Base-by-base conservation (phyloP, 1,140 invertebrate genomes). In the Drosophila leontia region DNA sequence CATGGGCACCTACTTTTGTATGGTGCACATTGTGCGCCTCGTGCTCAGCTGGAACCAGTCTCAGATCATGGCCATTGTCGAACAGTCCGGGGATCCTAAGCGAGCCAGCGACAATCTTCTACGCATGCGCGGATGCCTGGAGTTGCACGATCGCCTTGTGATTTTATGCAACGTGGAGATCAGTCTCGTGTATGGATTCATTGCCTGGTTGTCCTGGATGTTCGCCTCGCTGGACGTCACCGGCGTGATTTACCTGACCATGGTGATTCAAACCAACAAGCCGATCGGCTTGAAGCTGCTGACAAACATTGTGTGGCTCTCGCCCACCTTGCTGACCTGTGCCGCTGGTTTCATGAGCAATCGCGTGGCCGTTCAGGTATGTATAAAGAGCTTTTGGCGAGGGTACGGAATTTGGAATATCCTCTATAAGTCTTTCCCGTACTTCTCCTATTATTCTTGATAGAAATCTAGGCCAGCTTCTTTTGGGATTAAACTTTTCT, bases 101-200 rank as follows among this genome's bases (percentile, higher is more conserved):
- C 67, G 41, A n/a, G 59, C n/a, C 17, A 60, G 58, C 35, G 42
- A 23, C 5, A 58, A 48, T 44, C 1, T 75, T 3, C 7, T 71
- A 1, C 71, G 71, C 1, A 48, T 90, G 8, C 85, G 85, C 5
- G 42, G 17, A 7, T 91, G 75, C 26, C 48, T 91, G 42, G 71
- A 75, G 37, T 41, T 87, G 1, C 82, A 91, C 29, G 90, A 91
- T 69, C 76, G 81, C 17, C 12, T 91, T 29, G 57, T 86, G 0
- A 51, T 82, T 2, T 44, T 91, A 15, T 91, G 90, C 51, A 78
- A 53, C 17, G 67, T 76, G 32, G 77, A 91, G 17, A 78, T 91
- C 2, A 91, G 90, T 44, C 37, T 85, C 2, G 82, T 86, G 1
- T 91, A 91, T 15, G 90, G 90, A 7, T 84, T 91, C 17, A 78